Conservation (phyloP, 1,140 invertebrate species). For the Tetragnatha versicolor region DNA sequence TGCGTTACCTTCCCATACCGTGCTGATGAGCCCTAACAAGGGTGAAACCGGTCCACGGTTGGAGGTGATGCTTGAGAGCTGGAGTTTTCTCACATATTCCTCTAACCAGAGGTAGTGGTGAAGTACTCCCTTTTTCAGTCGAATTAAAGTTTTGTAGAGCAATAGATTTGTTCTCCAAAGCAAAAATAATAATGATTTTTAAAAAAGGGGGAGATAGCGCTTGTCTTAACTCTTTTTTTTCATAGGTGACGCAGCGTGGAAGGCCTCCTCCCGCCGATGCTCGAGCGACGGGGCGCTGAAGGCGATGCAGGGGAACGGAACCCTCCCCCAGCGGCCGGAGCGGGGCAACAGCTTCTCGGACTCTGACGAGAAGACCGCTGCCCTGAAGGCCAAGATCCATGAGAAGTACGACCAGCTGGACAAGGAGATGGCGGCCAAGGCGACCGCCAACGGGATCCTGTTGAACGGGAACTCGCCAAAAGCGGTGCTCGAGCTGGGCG, state of each 20-base stretch:
- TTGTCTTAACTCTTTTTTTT: no score
- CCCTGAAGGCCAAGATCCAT: constrained; percentile 41
- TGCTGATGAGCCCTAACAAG: no score
- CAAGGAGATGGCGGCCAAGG: constrained; percentile 31
- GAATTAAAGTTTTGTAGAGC: no score
- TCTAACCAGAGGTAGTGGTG: no score
- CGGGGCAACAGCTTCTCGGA: constrained; percentile 47
- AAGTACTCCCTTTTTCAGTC: no score
- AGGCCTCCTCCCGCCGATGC: constrained; percentile 39
- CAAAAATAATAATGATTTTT: no score
- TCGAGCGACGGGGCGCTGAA: constrained; percentile 51
- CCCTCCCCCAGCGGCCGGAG: constrained; percentile 25
- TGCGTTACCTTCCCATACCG: no score
- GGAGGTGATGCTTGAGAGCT: no score
- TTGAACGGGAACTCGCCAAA: constrained; percentile 24
- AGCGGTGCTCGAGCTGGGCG: constrained; percentile 29
- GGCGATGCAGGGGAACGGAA: constrained; percentile 24
- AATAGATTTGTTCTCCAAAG: no score
- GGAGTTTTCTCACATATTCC: no score
- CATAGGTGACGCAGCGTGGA: background rate
- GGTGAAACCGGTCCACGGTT: no score
- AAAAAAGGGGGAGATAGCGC: no score
- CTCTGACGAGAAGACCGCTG: constrained; percentile 49
- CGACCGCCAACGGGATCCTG: constrained; percentile 11
- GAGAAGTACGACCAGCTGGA: constrained; percentile 46